Evolutionary conservation across 2,888 invertebrate genomes (phyloP).

Genomic region (Cyclophora punctaria): DNA sequence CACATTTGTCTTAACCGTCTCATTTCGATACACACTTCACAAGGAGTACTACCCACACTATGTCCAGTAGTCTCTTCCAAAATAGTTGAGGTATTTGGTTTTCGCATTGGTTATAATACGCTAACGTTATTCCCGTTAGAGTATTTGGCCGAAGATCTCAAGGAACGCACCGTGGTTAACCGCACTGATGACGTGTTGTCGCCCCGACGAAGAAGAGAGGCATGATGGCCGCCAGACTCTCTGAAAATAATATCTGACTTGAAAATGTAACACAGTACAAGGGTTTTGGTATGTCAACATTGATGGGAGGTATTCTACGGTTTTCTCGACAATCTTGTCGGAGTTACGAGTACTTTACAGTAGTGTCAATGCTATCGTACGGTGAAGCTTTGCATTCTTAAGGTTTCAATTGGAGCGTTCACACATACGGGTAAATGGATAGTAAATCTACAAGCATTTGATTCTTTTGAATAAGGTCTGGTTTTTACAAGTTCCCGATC

Average conservation of each 20-base stretch:
- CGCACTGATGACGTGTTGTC: slow-evolving; percentile 62
- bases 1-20: slow-evolving; percentile 19
- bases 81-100: slow-evolving; percentile 18
- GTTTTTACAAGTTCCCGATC: too few species aligned
- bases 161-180: slow-evolving; percentile 53
- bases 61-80: slow-evolving; percentile 24
- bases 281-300: too few species aligned
- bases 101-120: slow-evolving; percentile 50
- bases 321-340: too few species aligned
- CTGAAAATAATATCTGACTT: slow-evolving; percentile 29
- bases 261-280: too few species aligned
- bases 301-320: too few species aligned
- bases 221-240: slow-evolving; percentile 59
- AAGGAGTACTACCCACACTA: slow-evolving; percentile 25
- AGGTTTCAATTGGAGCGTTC: too few species aligned
- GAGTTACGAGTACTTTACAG: too few species aligned
- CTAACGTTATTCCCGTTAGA: slow-evolving; percentile 57
- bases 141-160: slow-evolving; percentile 56
- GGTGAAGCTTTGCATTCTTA: too few species aligned
- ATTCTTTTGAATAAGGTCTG: too few species aligned
- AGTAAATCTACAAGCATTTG: too few species aligned
- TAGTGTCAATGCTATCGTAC: too few species aligned
- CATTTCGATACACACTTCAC: slow-evolving; percentile 35
- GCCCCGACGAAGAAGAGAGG: slow-evolving; percentile 54
- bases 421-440: too few species aligned